These are phyloP conservation scores for Callionymus lyra DNA, from an alignment of 2,113 vertebrate genomes.

Conservation along the genomic window DNA sequence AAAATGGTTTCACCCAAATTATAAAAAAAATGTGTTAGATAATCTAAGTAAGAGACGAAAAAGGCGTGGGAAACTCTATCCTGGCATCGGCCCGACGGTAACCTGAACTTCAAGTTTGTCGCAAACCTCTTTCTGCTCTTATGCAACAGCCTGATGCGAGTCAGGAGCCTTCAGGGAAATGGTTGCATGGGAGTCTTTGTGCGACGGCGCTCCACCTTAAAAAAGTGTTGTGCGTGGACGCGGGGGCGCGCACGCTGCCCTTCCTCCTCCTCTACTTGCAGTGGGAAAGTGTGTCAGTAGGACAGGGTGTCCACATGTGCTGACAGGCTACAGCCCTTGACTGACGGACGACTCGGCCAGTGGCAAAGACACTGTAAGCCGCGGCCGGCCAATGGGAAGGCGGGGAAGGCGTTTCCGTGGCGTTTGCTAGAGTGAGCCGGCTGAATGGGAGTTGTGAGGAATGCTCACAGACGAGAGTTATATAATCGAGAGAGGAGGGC, in stretches of 20 bases:
- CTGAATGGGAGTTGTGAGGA: constrained; percentile 65
- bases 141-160: constrained; percentile 21
- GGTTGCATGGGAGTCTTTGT: constrained; percentile 18
- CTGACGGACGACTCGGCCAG: constrained; percentile 35
- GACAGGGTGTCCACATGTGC: constrained; percentile 66
- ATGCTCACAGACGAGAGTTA: constrained; percentile 71
- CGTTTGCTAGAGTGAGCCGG: constrained; percentile 60
- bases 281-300: constrained; percentile 77
- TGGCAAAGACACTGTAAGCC: constrained; percentile 14
- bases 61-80: too few relatives aligned
- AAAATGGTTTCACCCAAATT: too few relatives aligned
- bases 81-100: background rate
- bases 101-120: constrained; percentile 1
- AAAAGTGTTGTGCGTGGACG: constrained; percentile 40
- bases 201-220: constrained; percentile 68
- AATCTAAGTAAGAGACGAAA: too few relatives aligned
- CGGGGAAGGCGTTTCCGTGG: constrained; percentile 28
- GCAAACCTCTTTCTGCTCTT: constrained; percentile 7
- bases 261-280: constrained; percentile 42
- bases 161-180: constrained; percentile 12
- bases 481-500: constrained; percentile 60
- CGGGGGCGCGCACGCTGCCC: constrained; percentile 26
- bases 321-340: constrained; percentile 49
- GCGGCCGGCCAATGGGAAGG: constrained; percentile 40
- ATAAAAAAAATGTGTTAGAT: too few relatives aligned